Base-by-base conservation (phyloP, 1,140 invertebrate genomes). In the Pseudomyrmex cubaensis region DNA sequence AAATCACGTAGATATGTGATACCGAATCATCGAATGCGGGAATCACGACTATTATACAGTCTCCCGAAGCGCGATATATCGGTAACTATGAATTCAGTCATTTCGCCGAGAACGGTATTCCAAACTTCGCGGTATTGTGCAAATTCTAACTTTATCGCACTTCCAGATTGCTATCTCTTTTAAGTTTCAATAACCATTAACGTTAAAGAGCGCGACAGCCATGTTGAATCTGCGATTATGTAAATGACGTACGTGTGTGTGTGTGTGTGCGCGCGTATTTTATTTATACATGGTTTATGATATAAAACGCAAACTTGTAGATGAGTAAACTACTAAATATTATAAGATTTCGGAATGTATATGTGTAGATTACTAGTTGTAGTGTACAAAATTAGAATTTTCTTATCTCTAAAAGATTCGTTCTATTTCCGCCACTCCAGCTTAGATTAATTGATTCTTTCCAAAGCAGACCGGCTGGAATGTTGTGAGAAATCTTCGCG, bases 81-180 rank as follows among this genome's bases (percentile, higher is more conserved):
- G 76, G 70, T 72, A 57, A 70, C 64, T 59, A 80, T 59, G 44
- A 70, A 80, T 80, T 59, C 75, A 67, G 25, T 10, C 46, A 15
- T 63, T 63, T 20, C 25, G 8, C 17, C 20, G 64, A 25, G 44
- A 59, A 76, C 59, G 73, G 44, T 17, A 76, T 54, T 63, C 59
- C 46, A 20, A 76, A 80, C 52, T 61, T 72, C 9, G 44, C 20
- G 52, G 52, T 70, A 78, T 70, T 48, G 64, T 17, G 64, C 64
- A n/a, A 78, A 59, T 70, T 78, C 35, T 46, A 78, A 78, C 64
- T 70, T 78, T n/a, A 56, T 70, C 76, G 44, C 54, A 35, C n/a
- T 70, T 46, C 50, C 15, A 25, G 54, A 50, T n/a, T 35, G 76
- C 44, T 52, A 48, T 20, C 20, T 70, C 54, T 78, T 59, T 70